These are phyloP conservation scores for Serilophus lunatus DNA, from an alignment of 2,113 vertebrate genomes.

Conservation along the genomic window DNA sequence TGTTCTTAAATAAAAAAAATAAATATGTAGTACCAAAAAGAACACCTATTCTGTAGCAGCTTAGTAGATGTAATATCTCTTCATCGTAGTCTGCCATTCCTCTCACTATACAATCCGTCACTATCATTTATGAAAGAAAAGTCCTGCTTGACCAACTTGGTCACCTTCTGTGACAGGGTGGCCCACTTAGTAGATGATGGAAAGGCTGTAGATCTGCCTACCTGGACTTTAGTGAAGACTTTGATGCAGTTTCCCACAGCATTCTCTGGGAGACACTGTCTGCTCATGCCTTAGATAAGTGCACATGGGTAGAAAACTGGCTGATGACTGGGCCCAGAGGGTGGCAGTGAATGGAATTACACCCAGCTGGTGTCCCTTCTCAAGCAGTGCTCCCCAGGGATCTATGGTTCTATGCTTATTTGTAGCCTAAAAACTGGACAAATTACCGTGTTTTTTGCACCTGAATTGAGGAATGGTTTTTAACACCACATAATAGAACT, in stretches of 20 bases:
- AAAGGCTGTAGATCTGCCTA: neutral
- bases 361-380: neutral
- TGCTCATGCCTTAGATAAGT: neutral
- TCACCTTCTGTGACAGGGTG: neutral
- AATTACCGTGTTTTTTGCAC: neutral
- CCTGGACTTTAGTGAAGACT: neutral
- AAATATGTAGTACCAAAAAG: neutral
- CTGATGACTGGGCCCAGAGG: too few relatives aligned
- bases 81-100: rapidly evolving
- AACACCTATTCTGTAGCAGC: neutral
- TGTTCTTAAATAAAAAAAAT: neutral
- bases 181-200: too few relatives aligned
- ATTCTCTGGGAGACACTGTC: neutral
- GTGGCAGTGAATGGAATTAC: neutral
- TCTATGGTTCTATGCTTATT: neutral
- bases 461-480: neutral
- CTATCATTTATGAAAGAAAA: neutral
- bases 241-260: neutral
- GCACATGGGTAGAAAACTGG: neutral
- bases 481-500: neutral
- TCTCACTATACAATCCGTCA: neutral
- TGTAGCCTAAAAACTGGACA: neutral
- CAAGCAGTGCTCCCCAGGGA: neutral
- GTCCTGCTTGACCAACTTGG: neutral
- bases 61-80: neutral